Evolutionary conservation across 2,888 invertebrate genomes (phyloP), one percentile per base, ranked within the genome.

Genomic region (Bugula neritina): DNA sequence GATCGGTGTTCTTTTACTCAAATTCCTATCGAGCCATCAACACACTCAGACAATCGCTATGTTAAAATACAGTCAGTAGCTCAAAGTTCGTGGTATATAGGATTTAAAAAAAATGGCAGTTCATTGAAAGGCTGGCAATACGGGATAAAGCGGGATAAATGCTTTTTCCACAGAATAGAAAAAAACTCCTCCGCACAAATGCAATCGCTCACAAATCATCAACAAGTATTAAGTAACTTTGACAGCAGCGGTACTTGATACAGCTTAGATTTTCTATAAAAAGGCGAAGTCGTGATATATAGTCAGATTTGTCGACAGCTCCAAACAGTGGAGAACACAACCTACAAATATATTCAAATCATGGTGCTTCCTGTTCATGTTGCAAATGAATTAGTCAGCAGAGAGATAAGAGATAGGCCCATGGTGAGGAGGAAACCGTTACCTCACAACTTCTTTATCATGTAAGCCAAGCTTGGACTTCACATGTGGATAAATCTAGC

Each of bases 291-390:
- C n/a, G n/a, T n/a, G n/a, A n/a, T n/a, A n/a, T n/a, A n/a, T n/a
- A n/a, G n/a, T n/a, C n/a, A n/a, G n/a, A n/a, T n/a, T 43, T 5
- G 43, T 17, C 43, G 43, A 10, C 17, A 17, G 43, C 17, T 43
- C 43, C 43, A 43, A 43, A 43, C 5, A 43, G 43, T 43, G 43
- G 43, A 43, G 63, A 31, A 63, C 25, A 25, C 31, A 25, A 63
- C 21, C 63, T 34, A 63, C 21, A 63, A 21, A 13, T 25, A 63
- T 31, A 63, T 34, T 21, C 63, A 25, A 63, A 63, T 63, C 27
- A 63, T 25, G 63, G 63, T 63, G 63, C 63, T 63, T 63, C 25
- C 63, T 63, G 31, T 5, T 43, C n/a, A n/a, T n/a, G n/a, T n/a
- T n/a, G n/a, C n/a, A n/a, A n/a, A n/a, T n/a, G n/a, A n/a, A n/a